Percentiles rank a stretch among this genome's conserved stretches.
Conservation (phyloP, 1,140 invertebrate genomes). For the Meloidogyne exigua region DNA sequence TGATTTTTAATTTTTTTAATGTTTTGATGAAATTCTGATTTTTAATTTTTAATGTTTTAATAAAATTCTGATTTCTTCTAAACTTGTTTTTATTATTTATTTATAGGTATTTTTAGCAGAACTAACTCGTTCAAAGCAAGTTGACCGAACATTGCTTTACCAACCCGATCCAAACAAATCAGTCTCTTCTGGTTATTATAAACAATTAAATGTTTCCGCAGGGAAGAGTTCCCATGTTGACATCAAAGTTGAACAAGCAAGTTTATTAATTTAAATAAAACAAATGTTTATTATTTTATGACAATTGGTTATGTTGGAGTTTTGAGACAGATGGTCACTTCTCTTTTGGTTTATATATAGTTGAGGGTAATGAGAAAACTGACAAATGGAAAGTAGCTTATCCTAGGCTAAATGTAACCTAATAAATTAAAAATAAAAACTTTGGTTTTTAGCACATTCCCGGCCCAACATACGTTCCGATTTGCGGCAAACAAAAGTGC, state of each 20-base stretch:
- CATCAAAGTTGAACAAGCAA: constrained; percentile 37
- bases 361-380: constrained; percentile 34
- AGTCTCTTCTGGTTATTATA: constrained; percentile 8
- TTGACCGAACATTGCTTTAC: constrained; percentile 51
- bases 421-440: constrained; percentile 13
- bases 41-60: too few relatives aligned
- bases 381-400: constrained; percentile 40
- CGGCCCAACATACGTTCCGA: constrained; percentile 58
- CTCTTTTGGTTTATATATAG: constrained; percentile 54
- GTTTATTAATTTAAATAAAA: neutral
- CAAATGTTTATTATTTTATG: constrained; percentile 39
- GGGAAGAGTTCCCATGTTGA: constrained; percentile 49
- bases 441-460: constrained; percentile 57
- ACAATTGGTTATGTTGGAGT: constrained; percentile 51
- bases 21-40: too few relatives aligned
- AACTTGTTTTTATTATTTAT: neutral
- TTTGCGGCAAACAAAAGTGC: constrained; percentile 45
- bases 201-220: constrained; percentile 44
- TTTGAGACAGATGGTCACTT: constrained; percentile 61
- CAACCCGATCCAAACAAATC: constrained; percentile 33
- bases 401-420: constrained; percentile 54
- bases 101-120: constrained; percentile 46
- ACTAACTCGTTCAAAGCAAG: constrained; percentile 43
- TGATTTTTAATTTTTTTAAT: too few relatives aligned
- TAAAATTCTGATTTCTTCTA: too few relatives aligned